phyloP scores from a whole-genome alignment of 2,113 vertebrate species.

The Nibea albiflora region DNA sequence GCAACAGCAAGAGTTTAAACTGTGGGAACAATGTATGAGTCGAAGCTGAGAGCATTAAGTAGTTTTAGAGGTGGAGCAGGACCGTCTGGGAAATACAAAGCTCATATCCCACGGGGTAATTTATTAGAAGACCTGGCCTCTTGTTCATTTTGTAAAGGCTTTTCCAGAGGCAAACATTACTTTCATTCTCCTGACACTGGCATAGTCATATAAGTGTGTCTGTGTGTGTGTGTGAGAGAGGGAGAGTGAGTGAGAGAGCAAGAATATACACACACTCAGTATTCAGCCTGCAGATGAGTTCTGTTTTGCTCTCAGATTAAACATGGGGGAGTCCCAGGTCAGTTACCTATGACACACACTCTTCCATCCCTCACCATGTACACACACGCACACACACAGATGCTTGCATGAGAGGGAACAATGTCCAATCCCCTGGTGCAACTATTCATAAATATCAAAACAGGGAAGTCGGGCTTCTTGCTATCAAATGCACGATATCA shows the following conservation, averaged over 20 bases:
- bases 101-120: slow-evolving; percentile 72
- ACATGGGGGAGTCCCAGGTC: slow-evolving; percentile 80
- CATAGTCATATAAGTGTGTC: slow-evolving; percentile 42
- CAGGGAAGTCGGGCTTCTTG: slow-evolving; percentile 68
- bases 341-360: slow-evolving; percentile 80
- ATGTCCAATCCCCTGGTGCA: slow-evolving; percentile 72
- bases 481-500: slow-evolving; percentile 74
- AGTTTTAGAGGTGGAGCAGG: slow-evolving; percentile 64
- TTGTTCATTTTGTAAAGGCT: slow-evolving; percentile 75
- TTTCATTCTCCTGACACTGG: slow-evolving; percentile 71
- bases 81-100: slow-evolving; percentile 64
- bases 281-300: slow-evolving; percentile 80
- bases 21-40: slow-evolving; percentile 54
- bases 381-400: slow-evolving; percentile 42
- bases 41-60: slow-evolving; percentile 59
- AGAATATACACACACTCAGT: slow-evolving; percentile 68
- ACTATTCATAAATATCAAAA: slow-evolving; percentile 79
- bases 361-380: slow-evolving; percentile 72
- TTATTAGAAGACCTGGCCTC: slow-evolving; percentile 68
- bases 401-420: slow-evolving; percentile 52
- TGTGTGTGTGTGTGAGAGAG: slow-evolving; percentile 34
- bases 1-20: slow-evolving; percentile 53
- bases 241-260: slow-evolving; percentile 29
- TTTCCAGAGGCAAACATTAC: slow-evolving; percentile 76
- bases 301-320: slow-evolving; percentile 80